A percentile compares a stretch with the other conserved stretches of the same genome.
phyloP scores from a whole-genome alignment of 2,113 vertebrate species.

The Periophthalmus modestus region DNA sequence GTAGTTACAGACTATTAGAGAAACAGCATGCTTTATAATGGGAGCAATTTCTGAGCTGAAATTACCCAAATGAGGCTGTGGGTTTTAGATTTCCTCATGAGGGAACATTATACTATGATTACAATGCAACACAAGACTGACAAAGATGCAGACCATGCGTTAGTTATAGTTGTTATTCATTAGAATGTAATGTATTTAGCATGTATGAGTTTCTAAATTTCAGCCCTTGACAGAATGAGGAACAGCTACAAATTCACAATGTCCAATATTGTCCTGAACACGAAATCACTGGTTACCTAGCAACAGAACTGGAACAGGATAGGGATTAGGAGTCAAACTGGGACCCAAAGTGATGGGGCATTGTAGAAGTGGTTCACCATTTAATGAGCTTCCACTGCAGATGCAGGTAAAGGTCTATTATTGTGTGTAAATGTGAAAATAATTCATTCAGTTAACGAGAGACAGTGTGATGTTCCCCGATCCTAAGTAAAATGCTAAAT shows the following conservation, averaged over 20 bases:
- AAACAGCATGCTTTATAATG: not conserved
- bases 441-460: not conserved
- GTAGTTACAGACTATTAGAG: not conserved
- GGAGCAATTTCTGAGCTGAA: not conserved
- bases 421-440: not conserved
- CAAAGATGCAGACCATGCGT: not conserved
- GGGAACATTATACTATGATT: not conserved
- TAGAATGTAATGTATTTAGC: not conserved
- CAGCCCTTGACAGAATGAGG: not conserved
- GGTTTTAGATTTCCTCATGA: not conserved
- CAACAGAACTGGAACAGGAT: constrained; percentile 36
- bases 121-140: not conserved
- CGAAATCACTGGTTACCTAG: constrained; percentile 40
- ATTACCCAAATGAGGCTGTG: not conserved
- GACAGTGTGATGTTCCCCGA: not conserved
- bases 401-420: constrained; percentile 2
- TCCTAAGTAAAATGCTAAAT: not conserved
- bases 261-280: constrained; percentile 27
- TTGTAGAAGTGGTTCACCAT: constrained; percentile 13
- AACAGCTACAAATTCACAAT: constrained; percentile 12
- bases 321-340: constrained; percentile 30
- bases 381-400: constrained; percentile 20
- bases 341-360: constrained; percentile 25
- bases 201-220: not conserved
- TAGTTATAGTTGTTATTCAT: not conserved